Percentiles rank a stretch among this genome's conserved stretches.
phyloP scores from a whole-genome alignment of 2,888 invertebrate genomes.

The Eupithecia insigniata region DNA sequence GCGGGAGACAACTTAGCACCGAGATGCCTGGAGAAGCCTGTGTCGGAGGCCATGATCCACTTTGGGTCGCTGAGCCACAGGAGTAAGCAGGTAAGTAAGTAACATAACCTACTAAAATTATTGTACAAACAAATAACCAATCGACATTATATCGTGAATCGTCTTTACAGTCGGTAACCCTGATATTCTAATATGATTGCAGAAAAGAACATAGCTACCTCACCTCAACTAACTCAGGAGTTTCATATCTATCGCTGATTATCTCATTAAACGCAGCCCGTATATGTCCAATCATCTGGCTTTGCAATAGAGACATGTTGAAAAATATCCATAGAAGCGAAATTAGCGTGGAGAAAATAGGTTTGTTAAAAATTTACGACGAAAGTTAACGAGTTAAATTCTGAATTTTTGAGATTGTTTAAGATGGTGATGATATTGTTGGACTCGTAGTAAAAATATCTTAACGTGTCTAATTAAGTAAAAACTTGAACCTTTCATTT shows the following conservation, averaged over 20 bases:
- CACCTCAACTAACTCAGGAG: slow-evolving; percentile 7
- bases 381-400: not conserved
- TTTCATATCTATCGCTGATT: slow-evolving; percentile 42
- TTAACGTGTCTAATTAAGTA: too few species aligned
- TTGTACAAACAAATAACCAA: not conserved
- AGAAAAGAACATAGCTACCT: not conserved
- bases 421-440: not conserved
- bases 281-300: slow-evolving; percentile 63
- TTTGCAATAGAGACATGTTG: not conserved
- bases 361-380: not conserved
- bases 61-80: too few species aligned
- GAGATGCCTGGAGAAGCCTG: too few species aligned
- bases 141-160: not conserved
- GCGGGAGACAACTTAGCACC: too few species aligned
- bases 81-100: too few species aligned
- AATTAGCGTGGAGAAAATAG: not conserved
- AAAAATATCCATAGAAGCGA: not conserved
- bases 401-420: not conserved
- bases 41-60: too few species aligned
- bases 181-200: not conserved
- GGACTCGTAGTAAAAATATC: not conserved
- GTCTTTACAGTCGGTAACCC: not conserved
- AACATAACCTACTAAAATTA: too few species aligned
- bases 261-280: slow-evolving; percentile 59
- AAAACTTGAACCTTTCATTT: too few species aligned